These are phyloP conservation scores for Anhinga anhinga DNA, from an alignment of 2,113 vertebrate species.

Conservation along the genomic window DNA sequence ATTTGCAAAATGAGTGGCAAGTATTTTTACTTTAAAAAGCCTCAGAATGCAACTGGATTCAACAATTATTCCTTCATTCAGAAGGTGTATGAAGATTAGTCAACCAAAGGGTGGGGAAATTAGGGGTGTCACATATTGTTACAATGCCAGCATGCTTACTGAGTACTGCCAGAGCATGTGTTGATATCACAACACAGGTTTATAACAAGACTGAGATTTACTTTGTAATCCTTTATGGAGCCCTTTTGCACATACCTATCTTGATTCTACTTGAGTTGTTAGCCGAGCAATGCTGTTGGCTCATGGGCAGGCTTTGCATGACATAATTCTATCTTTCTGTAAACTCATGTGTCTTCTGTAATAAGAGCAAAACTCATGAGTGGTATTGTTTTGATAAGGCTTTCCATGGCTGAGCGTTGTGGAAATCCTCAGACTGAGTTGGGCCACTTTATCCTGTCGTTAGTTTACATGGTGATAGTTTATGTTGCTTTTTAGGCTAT, in stretches of 20 bases:
- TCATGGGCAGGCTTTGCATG: neutral
- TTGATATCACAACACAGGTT: neutral
- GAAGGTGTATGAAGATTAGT: neutral
- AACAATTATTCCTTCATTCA: neutral
- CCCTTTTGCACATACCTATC: neutral
- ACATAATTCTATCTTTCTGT: neutral
- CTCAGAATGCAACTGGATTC: neutral
- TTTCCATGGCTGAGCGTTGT: neutral
- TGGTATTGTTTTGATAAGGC: neutral
- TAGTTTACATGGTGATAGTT: neutral
- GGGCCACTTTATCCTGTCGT: neutral
- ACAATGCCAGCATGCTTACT: neutral
- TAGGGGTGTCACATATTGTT: neutral
- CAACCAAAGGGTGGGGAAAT: neutral
- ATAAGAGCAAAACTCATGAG: neutral
- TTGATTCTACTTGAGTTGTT: neutral
- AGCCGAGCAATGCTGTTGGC: neutral
- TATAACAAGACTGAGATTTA: neutral
- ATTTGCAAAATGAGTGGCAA: neutral
- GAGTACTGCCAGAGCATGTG: neutral
- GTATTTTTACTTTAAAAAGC: neutral
- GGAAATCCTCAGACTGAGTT: neutral
- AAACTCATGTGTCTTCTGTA: neutral
- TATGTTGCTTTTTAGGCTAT: neutral
- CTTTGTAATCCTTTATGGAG: neutral